Evolutionary conservation across 2,113 vertebrate genomes (phyloP).

Genomic region (Procapra przewalskii): DNA sequence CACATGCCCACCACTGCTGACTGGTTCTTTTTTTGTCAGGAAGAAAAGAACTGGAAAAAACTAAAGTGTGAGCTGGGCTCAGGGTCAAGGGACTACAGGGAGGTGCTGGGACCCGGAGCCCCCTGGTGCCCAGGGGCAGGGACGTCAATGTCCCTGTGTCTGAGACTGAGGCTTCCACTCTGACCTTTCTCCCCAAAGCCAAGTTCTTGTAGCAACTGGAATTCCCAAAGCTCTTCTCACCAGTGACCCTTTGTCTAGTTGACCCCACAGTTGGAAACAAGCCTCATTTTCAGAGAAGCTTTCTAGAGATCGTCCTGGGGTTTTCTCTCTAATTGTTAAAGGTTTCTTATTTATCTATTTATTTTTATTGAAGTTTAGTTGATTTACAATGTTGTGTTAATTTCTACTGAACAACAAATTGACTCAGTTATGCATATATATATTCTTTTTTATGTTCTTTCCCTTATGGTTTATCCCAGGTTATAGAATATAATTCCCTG

Average conservation of each 20-base stretch:
- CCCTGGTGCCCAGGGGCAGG: not conserved
- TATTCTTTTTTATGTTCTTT: not conserved
- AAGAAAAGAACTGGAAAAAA: not conserved
- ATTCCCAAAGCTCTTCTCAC: not conserved
- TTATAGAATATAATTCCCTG: not conserved
- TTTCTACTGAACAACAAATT: not conserved
- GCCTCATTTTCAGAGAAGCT: not conserved
- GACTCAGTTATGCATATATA: not conserved
- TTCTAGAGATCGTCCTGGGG: fast-evolving
- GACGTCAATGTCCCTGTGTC: fast-evolving
- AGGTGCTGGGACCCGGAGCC: not conserved
- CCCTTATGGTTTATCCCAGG: not conserved
- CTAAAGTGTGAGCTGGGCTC: not conserved
- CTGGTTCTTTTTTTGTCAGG: not conserved
- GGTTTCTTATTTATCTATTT: not conserved
- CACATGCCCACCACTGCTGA: fast-evolving
- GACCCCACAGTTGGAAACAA: not conserved
- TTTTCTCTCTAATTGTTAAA: not conserved
- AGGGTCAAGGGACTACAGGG: not conserved
- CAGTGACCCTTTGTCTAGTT: not conserved
- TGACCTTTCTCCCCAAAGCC: not conserved
- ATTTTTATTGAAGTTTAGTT: not conserved
- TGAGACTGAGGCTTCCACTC: not conserved
- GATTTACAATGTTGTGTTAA: not conserved
- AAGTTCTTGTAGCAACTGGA: not conserved